These are phyloP conservation scores for Stenoptilia bipunctidactyla DNA, from an alignment of 2,888 invertebrate genomes.

Conservation along the genomic window DNA sequence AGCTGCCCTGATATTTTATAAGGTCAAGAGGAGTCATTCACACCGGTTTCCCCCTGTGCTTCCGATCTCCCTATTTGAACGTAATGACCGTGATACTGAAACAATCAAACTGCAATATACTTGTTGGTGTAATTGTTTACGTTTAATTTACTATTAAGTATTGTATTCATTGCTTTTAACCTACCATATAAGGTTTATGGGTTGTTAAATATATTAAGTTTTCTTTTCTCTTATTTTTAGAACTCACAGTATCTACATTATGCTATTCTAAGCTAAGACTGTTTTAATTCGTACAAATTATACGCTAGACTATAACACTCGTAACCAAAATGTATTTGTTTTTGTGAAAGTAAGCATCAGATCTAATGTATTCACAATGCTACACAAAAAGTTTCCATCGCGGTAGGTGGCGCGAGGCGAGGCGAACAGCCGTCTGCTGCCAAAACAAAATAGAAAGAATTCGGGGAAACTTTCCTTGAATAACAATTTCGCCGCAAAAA, in stretches of 20 bases:
- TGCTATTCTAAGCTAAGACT: too few species aligned
- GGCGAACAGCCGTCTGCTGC: constrained; percentile 26
- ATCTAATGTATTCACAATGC: too few species aligned
- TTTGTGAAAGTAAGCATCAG: too few species aligned
- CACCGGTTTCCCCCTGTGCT: constrained; percentile 41
- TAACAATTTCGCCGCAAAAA: constrained; percentile 58
- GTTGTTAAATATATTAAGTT: too few species aligned
- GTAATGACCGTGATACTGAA: constrained; percentile 25
- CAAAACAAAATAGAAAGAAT: constrained; percentile 58
- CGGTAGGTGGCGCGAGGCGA: background rate
- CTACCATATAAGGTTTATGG: too few species aligned
- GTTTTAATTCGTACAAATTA: too few species aligned
- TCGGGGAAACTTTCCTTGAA: constrained; percentile 55
- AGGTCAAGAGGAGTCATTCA: constrained; percentile 60
- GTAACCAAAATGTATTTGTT: too few species aligned
- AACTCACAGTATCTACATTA: too few species aligned
- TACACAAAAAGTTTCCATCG: background rate
- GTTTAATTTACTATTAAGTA: too few species aligned
- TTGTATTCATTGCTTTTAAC: too few species aligned
- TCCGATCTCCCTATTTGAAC: constrained; percentile 32
- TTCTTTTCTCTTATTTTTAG: too few species aligned
- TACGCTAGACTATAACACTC: too few species aligned
- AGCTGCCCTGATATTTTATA: constrained; percentile 49
- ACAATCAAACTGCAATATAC: constrained; percentile 6
- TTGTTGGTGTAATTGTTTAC: background rate